These are phyloP conservation scores for Thamnaconus septentrionalis DNA, from an alignment of 2,113 vertebrate genomes.

Conservation along the genomic window DNA sequence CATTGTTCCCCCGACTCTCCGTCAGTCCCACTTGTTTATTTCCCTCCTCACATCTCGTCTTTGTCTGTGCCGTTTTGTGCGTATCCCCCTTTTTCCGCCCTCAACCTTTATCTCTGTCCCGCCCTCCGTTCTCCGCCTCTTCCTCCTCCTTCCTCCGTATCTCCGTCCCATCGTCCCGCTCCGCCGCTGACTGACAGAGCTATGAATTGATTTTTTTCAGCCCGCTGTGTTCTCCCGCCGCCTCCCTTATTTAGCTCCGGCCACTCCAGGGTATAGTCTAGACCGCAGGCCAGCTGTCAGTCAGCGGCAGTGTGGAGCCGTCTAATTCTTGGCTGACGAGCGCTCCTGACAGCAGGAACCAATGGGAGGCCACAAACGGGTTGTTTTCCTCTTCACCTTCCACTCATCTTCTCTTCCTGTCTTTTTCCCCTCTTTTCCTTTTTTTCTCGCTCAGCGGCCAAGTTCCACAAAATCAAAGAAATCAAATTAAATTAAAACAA, in stretches of 20 bases:
- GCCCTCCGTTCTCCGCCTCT: constrained; percentile 3
- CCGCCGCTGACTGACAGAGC: constrained; percentile 64
- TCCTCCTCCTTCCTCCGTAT: constrained; percentile 27
- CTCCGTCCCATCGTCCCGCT: constrained; percentile 34
- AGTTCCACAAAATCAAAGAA: constrained; percentile 4
- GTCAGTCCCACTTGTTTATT: background rate
- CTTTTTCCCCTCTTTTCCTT: background rate
- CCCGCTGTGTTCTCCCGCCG: constrained; percentile 67
- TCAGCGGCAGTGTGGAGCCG: constrained; percentile 61
- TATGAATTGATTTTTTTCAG: constrained; percentile 72
- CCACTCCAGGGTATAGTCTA: constrained; percentile 74
- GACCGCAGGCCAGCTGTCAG: constrained; percentile 65
- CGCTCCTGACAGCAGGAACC: constrained; percentile 63
- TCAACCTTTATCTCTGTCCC: constrained; percentile 10
- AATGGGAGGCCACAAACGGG: constrained; percentile 63
- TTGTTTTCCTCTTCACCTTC: constrained; percentile 36
- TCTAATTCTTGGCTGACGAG: constrained; percentile 74
- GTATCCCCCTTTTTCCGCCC: constrained; percentile 17
- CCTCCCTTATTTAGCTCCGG: constrained; percentile 69
- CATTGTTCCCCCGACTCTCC: background rate
- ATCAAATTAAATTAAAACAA: constrained; percentile 40
- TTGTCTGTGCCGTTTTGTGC: constrained; percentile 10
- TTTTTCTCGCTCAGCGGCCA: background rate
- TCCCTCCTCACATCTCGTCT: constrained; percentile 32
- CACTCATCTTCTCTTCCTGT: constrained; percentile 11